Evolutionary conservation across 2,888 invertebrate genomes (phyloP), one percentile per base, ranked within the genome.

Genomic region (Sericinus montela): DNA sequence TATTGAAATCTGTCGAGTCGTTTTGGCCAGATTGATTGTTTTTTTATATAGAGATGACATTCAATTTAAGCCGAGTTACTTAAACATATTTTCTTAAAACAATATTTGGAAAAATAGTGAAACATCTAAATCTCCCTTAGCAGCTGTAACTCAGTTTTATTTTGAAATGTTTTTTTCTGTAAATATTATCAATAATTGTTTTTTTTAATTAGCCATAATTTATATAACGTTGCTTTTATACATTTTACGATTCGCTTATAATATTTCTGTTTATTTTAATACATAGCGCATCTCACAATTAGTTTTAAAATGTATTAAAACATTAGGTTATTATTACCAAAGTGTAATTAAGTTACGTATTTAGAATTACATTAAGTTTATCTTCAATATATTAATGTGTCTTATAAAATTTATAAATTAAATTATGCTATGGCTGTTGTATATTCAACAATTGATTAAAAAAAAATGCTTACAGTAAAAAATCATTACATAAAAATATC

Each of bases 321-420:
- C 71, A 65, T 58, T 85, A 86, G 85, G 74, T 86, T 74, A 79
- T 77, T 80, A 85, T 84, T 84, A 87, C 87, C 87, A 87, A 87
- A 87, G 87, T 85, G 81, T 87, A 85, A 79, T 79, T 86, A 83
- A 76, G 84, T 68, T 77, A 80, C 77, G 78, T 45, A 42, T 42
- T 69, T 80, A 84, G 80, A 70, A 56, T 62, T 64, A 66, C 37
- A 51, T 53, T 48, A 53, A 60, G 55, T 61, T 60, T 57, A 55
- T 49, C 54, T 45, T 40, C 32, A 32, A 10, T 51, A 49, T 51
- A 46, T 52, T 50, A 46, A 42, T 50, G 35, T 52, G 42, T 48
- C 46, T 42, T 48, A 43, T 46, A 48, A 53, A 51, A 50, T 37
- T 45, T 48, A 45, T 49, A 36, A 29, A 25, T 40, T 50, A 52